Conservation (phyloP, 2,797 vertebrate genomes). For the Tokudaia tokunoshimensis region DNA sequence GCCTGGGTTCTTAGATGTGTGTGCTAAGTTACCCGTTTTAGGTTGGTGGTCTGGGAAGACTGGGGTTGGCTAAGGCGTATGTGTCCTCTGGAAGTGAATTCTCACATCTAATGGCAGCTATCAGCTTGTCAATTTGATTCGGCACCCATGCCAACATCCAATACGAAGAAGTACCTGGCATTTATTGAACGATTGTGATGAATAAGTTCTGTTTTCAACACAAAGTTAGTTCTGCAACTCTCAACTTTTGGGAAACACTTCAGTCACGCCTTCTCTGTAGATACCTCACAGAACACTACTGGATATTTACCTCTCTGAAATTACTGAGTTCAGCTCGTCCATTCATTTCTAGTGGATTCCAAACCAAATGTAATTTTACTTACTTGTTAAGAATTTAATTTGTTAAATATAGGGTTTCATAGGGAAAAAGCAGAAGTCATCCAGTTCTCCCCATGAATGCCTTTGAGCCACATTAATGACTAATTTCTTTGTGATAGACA, state of each 20-base stretch:
- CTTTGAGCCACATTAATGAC: background rate
- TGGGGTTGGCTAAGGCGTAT: background rate
- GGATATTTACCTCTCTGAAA: background rate
- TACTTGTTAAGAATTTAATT: constrained; percentile 16
- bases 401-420: background rate
- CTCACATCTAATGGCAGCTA: background rate
- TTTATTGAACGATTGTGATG: constrained; percentile 43
- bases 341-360: constrained; percentile 55
- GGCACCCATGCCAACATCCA: background rate
- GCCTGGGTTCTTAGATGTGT: background rate
- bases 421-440: background rate
- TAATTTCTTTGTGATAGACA: constrained; percentile 1
- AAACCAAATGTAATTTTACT: constrained; percentile 17
- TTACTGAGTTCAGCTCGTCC: background rate
- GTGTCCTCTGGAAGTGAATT: background rate
- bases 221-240: background rate
- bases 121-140: background rate
- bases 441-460: background rate
- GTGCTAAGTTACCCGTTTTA: background rate
- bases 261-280: background rate
- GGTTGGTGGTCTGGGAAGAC: background rate
- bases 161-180: background rate
- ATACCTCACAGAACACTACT: background rate
- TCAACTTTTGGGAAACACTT: background rate
- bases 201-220: background rate